phyloP scores from a whole-genome alignment of 2,888 invertebrate species.

The Melinopterus prodromus region DNA sequence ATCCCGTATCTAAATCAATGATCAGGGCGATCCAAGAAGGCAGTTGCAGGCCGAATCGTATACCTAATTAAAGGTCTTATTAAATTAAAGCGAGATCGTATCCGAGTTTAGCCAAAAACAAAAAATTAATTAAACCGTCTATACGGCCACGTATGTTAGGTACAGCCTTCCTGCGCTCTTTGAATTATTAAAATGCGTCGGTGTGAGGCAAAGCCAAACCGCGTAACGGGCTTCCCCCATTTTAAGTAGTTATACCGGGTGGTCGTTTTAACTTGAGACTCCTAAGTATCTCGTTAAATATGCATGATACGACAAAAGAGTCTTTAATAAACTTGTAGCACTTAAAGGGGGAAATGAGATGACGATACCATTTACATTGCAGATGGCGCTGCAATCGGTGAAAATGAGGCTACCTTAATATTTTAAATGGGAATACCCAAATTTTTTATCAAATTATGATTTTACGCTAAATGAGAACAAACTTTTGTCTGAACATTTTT shows the following conservation, averaged over 20 bases:
- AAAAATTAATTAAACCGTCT: background rate
- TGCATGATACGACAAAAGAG: too few relatives aligned
- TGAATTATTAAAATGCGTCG: background rate
- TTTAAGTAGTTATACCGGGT: background rate
- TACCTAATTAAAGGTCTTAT: slow-evolving; percentile 4
- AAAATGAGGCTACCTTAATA: too few relatives aligned
- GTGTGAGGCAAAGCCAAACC: background rate
- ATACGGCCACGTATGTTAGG: background rate
- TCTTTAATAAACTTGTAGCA: too few relatives aligned
- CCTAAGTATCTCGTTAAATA: too few relatives aligned
- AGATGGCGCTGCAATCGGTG: too few relatives aligned
- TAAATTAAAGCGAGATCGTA: background rate
- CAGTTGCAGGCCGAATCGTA: background rate
- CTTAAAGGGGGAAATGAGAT: too few relatives aligned
- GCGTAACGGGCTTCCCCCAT: background rate
- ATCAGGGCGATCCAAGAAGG: background rate
- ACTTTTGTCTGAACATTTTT: too few relatives aligned
- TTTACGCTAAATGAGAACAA: too few relatives aligned
- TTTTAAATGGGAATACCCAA: too few relatives aligned
- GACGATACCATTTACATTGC: too few relatives aligned
- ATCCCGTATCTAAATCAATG: background rate
- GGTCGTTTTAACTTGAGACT: too few relatives aligned
- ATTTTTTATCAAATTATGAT: too few relatives aligned
- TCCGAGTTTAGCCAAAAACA: background rate
- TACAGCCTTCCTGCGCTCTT: background rate